phyloP scores from a whole-genome alignment of 2,888 invertebrate genomes.

The Trimorus sp. region DNA sequence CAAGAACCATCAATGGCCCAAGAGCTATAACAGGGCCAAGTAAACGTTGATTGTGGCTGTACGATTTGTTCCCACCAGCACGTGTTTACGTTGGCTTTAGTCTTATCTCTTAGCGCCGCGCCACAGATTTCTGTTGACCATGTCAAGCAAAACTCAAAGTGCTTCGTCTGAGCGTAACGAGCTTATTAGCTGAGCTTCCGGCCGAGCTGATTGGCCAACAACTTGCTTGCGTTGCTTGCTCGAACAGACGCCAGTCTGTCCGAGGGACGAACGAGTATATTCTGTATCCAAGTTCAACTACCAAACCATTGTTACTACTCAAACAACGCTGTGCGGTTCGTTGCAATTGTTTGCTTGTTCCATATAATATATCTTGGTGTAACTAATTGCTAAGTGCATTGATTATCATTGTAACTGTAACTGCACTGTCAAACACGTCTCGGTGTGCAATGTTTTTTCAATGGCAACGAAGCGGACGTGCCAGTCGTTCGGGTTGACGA shows the following conservation, averaged over 20 bases:
- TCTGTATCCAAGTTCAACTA: constrained; percentile 25
- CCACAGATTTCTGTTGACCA: constrained; percentile 19
- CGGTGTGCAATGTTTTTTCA: constrained; percentile 25
- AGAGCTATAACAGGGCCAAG: too few relatives aligned
- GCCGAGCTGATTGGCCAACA: constrained; percentile 21
- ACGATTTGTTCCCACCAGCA: too few relatives aligned
- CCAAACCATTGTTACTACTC: constrained; percentile 17
- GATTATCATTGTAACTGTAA: background rate
- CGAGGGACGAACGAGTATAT: constrained; percentile 34
- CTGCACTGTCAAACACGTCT: constrained; percentile 20
- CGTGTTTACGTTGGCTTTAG: too few relatives aligned
- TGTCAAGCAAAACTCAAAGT: constrained; percentile 57
- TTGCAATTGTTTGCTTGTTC: constrained; percentile 35
- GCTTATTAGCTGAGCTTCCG: constrained; percentile 49
- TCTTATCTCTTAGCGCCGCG: too few relatives aligned
- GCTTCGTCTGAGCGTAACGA: constrained; percentile 49
- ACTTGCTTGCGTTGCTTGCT: constrained; percentile 59
- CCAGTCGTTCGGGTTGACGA: constrained; percentile 30
- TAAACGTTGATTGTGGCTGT: too few relatives aligned
- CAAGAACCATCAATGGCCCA: too few relatives aligned
- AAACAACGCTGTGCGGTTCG: constrained; percentile 40
- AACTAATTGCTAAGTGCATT: too few relatives aligned
- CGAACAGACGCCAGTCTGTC: constrained; percentile 3
- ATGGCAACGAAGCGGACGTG: constrained; percentile 43
- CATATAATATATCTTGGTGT: background rate